Evolutionary conservation across 1,140 invertebrate species (phyloP).

Genomic region (Bombus soroeensis): DNA sequence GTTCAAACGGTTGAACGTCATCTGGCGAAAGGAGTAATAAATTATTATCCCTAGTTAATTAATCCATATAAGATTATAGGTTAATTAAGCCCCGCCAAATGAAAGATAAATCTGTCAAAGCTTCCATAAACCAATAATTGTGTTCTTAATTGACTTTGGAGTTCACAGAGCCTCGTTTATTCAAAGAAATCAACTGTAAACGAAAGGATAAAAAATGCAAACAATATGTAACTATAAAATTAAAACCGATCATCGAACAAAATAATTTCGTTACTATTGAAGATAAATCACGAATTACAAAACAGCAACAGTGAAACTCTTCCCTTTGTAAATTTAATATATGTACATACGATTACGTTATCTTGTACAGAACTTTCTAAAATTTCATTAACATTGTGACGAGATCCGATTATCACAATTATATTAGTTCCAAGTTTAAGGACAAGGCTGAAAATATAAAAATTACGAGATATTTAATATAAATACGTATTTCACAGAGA

Average conservation of each 20-base stretch:
- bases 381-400: too few species aligned
- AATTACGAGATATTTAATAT: too few species aligned
- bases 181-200: neutral
- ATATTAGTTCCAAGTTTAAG: too few species aligned
- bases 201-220: neutral
- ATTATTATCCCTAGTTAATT: slow-evolving; percentile 31
- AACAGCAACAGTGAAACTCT: too few species aligned
- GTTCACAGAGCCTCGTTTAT: neutral
- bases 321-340: too few species aligned
- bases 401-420: too few species aligned
- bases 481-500: too few species aligned
- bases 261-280: neutral
- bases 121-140: neutral
- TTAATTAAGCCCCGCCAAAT: slow-evolving; percentile 17
- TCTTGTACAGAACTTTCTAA: too few species aligned
- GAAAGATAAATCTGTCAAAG: neutral
- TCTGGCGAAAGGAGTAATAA: neutral
- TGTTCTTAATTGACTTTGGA: neutral
- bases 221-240: neutral
- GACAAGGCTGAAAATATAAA: too few species aligned
- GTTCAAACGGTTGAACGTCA: neutral
- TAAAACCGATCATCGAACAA: neutral
- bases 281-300: too few species aligned
- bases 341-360: too few species aligned
- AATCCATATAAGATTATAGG: neutral